These are phyloP conservation scores for Laupala kohalensis DNA, from an alignment of 1,140 invertebrate genomes.

Conservation along the genomic window DNA sequence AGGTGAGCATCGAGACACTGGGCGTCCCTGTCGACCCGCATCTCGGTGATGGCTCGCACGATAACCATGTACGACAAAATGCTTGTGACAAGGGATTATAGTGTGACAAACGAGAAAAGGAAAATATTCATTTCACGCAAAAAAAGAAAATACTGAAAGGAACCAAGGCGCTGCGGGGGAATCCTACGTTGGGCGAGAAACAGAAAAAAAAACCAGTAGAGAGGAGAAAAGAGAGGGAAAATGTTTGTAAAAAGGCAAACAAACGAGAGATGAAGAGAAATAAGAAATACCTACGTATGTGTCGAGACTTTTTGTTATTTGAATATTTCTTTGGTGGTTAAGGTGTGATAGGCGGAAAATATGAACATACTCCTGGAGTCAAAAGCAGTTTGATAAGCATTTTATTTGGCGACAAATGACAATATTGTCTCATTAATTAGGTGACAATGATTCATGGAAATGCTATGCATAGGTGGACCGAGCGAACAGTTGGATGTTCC, in stretches of 20 bases:
- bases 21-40: no score
- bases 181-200: no score
- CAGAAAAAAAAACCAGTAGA: not conserved
- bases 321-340: not conserved
- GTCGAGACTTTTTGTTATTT: not conserved
- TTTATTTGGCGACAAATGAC: not conserved
- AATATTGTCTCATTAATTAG: not conserved
- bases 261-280: not conserved
- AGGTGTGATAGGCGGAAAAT: not conserved
- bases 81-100: no score
- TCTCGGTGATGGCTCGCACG: no score
- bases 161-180: no score
- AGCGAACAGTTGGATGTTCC: not conserved
- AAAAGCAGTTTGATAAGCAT: not conserved
- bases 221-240: not conserved
- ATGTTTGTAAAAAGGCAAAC: not conserved
- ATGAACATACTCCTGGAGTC: not conserved
- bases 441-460: not conserved
- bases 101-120: no score
- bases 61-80: no score
- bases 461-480: no score
- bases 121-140: no score
- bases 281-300: not conserved
- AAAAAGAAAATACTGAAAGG: no score
- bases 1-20: no score